These are phyloP conservation scores for Cydia amplana DNA, from an alignment of 1,140 invertebrate species.

Conservation along the genomic window DNA sequence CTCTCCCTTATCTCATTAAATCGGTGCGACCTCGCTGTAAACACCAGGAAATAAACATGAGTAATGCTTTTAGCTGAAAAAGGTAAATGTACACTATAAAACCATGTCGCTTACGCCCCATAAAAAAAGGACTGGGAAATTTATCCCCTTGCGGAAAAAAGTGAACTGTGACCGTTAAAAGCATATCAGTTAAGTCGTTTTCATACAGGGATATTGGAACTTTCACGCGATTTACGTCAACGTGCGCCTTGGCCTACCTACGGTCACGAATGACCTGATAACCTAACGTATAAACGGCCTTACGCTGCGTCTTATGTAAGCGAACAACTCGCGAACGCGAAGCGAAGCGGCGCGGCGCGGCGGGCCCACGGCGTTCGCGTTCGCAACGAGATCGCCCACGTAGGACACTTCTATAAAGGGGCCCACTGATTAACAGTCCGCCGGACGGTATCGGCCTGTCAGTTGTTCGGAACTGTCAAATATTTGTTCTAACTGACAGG, in stretches of 20 bases:
- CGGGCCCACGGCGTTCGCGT: too few species aligned
- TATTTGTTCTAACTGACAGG: too few species aligned
- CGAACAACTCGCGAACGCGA: too few species aligned
- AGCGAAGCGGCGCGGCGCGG: too few species aligned
- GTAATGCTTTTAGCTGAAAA: background rate
- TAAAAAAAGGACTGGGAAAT: background rate
- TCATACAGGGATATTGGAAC: background rate
- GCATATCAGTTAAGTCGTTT: background rate
- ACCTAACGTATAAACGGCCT: background rate
- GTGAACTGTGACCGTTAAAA: too few species aligned
- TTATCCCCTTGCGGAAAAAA: background rate
- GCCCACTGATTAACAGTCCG: too few species aligned
- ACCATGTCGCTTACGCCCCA: background rate
- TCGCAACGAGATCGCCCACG: too few species aligned
- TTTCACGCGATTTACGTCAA: constrained; percentile 12
- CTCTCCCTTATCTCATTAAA: constrained; percentile 8
- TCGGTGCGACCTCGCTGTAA: background rate
- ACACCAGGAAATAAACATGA: background rate
- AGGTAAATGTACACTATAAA: background rate
- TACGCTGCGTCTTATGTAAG: too few species aligned
- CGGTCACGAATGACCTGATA: constrained; percentile 18
- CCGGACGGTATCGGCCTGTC: too few species aligned
- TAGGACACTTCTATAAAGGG: too few species aligned
- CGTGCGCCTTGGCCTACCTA: constrained; percentile 10
- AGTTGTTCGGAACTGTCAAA: too few species aligned